Evolutionary conservation across 2,113 vertebrate species (phyloP), one percentile per base, ranked within the genome.

Genomic region (Marmota monax): DNA sequence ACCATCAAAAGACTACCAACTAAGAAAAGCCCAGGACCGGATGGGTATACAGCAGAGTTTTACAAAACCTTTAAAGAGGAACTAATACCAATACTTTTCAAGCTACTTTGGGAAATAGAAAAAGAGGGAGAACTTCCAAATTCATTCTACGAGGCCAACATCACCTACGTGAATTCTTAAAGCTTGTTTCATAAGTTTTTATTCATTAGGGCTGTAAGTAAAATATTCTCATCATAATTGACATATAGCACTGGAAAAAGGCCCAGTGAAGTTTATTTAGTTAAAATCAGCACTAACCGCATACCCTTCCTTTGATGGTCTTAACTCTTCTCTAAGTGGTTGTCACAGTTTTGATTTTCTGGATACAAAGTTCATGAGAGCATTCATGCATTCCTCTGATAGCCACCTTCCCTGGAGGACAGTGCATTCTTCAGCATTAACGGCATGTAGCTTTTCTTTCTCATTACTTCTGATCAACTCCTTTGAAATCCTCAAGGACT

Each of bases 401-500:
- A 88, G 69, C 99, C 99, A 99, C 77, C 99, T 98, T 96, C 98
- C 99, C 0, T 0, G 85, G 92, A 99, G 98, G 7, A 97, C 65
- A 48, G 98, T 98, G 97, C 99, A 99, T 82, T 99, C 99, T 1
- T 98, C 98, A 0, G 98, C 93, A 78, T 99, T 99, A 48, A 99
- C 96, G 0, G 96, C 96, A 1, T 99, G 98, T 0, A 99, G 98
- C 9, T 97, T 99, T 65, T 99, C 98, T 96, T 98, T 99, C 69
- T 99, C 99, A 2, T 22, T 0, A 0, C 96, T 97, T 48, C 99
- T 98, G 34, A 99, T 97, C 92, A 99, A 95, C 96, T 99, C 99
- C 95, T 99, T 99, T 65, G 99, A 99, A 79, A 99, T 74, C 16
- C 98, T 97, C 98, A 99, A 91, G 65, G 99, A 98, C 99, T 99